A percentile compares a stretch with the other conserved stretches of the same genome.
Evolutionary conservation across 2,797 vertebrate species (phyloP).

Genomic region (Thamnophis elegans): DNA sequence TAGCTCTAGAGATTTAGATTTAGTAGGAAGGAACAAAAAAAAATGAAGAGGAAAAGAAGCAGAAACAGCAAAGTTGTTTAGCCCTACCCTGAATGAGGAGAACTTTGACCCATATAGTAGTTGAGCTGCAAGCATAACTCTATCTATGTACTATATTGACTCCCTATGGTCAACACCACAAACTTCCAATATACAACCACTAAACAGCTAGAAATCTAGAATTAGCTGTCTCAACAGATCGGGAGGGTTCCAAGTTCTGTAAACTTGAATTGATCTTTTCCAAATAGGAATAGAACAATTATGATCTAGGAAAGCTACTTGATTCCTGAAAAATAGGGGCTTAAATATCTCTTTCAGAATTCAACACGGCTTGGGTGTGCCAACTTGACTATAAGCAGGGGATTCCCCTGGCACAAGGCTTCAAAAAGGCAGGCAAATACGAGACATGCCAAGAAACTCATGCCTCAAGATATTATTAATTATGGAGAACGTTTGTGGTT

Average conservation of each 20-base stretch:
- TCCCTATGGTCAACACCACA: not conserved
- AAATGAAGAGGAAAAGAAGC: not conserved
- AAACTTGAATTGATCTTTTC: not conserved
- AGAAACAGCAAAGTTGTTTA: not conserved
- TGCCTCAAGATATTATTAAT: not conserved
- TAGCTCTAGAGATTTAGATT: not conserved
- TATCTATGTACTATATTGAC: not conserved
- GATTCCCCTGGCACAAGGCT: not conserved
- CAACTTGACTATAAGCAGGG: not conserved
- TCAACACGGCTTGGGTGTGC: not conserved
- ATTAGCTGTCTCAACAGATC: not conserved
- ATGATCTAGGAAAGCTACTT: not conserved
- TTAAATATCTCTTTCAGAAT: not conserved
- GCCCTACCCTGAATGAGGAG: not conserved
- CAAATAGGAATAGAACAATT: not conserved
- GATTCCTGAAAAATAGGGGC: not conserved
- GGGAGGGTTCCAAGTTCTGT: not conserved
- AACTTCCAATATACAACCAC: not conserved
- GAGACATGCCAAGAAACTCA: not conserved
- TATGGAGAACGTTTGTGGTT: not conserved
- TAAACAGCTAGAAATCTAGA: not conserved
- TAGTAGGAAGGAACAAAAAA: not conserved
- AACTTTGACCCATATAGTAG: not conserved
- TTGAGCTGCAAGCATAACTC: not conserved
- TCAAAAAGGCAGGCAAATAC: not conserved